Percentiles rank a stretch among this genome's conserved stretches.
Conservation (phyloP, 2,888 invertebrate genomes). For the Athrips mouffetella region DNA sequence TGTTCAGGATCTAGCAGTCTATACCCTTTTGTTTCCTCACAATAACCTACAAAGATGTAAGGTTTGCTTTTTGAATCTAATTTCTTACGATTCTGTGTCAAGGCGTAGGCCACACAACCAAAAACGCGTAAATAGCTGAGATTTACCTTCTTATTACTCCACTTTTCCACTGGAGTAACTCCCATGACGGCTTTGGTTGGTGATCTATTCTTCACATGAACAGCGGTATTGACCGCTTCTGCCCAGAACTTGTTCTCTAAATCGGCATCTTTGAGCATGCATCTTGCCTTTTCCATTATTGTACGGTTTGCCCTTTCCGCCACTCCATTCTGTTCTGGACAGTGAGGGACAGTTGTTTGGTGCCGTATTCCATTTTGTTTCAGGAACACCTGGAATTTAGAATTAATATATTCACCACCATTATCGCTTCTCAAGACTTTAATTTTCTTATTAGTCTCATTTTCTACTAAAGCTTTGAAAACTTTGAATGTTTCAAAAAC, state of each 20-base stretch:
- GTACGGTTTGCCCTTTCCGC: background rate
- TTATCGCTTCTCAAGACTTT: no score
- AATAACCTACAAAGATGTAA: slow-evolving; percentile 1
- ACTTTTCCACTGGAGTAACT: background rate
- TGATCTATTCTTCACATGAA: background rate
- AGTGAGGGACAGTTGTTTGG: background rate
- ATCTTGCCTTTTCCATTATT: background rate
- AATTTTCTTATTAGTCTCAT: slow-evolving; percentile 5
- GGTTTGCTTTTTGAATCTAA: background rate
- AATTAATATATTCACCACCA: no score
- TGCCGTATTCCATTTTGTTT: background rate
- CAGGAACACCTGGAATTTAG: background rate
- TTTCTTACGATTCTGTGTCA: background rate
- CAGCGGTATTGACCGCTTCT: background rate
- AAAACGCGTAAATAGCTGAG: background rate
- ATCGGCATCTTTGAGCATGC: background rate
- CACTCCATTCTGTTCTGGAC: background rate
- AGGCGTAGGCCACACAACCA: background rate
- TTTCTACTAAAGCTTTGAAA: slow-evolving; percentile 13
- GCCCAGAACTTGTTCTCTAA: background rate
- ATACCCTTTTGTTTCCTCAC: background rate
- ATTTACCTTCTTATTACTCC: background rate
- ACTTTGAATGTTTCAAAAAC: slow-evolving; percentile 11
- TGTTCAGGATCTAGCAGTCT: background rate
- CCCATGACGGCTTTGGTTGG: background rate